phyloP scores from a whole-genome alignment of 2,113 vertebrate species.

The Tragelaphus buxtoni region DNA sequence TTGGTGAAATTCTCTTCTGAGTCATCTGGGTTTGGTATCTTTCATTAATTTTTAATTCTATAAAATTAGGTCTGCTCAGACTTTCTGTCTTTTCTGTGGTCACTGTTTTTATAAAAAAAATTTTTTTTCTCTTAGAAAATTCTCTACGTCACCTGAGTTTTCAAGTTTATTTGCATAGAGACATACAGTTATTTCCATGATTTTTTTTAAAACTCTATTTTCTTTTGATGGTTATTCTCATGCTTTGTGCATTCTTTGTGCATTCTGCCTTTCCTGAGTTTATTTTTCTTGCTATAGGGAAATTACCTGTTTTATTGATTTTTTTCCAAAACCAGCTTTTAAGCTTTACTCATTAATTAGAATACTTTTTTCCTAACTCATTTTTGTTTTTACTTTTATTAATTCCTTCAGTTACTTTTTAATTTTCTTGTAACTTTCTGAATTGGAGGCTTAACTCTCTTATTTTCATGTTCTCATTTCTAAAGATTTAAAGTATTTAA shows the following conservation, averaged over 20 bases:
- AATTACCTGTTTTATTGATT: not conserved
- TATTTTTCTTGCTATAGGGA: not conserved
- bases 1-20: not conserved
- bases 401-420: not conserved
- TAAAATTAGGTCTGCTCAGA: not conserved
- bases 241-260: not conserved
- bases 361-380: not conserved
- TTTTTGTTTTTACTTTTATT: not conserved
- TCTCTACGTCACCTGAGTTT: not conserved
- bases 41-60: not conserved
- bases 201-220: not conserved
- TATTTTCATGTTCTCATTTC: not conserved
- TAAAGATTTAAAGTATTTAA: not conserved
- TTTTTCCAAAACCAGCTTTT: not conserved
- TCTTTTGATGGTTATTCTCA: not conserved
- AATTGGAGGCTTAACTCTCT: not conserved
- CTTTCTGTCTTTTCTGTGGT: not conserved
- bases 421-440: not conserved
- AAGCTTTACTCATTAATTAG: not conserved
- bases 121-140: not conserved
- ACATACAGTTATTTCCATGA: not conserved
- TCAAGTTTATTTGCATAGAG: not conserved
- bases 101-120: not conserved
- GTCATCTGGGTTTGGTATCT: not conserved
- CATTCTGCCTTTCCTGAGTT: not conserved